These are phyloP conservation scores for Caenorhabditis virilis DNA, from an alignment of 2,888 invertebrate genomes.

Conservation along the genomic window DNA sequence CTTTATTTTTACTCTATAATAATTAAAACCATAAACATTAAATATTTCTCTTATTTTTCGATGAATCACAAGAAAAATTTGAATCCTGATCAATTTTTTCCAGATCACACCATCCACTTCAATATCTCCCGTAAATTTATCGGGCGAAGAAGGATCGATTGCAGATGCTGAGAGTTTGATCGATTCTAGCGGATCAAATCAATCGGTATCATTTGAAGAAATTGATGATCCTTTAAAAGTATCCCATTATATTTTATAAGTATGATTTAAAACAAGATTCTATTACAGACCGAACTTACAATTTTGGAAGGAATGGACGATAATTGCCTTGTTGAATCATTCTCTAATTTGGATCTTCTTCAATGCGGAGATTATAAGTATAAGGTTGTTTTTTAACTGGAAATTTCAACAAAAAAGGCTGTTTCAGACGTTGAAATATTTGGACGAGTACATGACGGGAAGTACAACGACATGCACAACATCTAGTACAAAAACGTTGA, in stretches of 20 bases:
- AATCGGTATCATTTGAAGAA: constrained; percentile 58
- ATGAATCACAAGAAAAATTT: no score
- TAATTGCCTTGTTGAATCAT: constrained; percentile 14
- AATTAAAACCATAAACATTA: no score
- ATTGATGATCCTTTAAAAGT: constrained; percentile 60
- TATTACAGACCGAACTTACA: constrained; percentile 48
- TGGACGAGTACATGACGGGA: constrained; percentile 56
- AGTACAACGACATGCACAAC: constrained; percentile 26
- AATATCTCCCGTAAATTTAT: constrained; percentile 36
- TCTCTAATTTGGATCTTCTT: constrained; percentile 13
- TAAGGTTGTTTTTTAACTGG: no score
- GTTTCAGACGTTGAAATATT: constrained; percentile 27
- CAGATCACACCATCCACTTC: constrained; percentile 37
- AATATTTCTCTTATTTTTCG: no score
- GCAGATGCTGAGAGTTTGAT: constrained; percentile 50
- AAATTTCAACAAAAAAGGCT: no score
- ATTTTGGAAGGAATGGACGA: constrained; percentile 37
- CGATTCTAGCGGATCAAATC: constrained; percentile 46
- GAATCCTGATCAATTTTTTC: no score
- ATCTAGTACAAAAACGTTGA: constrained; percentile 43
- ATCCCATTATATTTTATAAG: constrained; percentile 7
- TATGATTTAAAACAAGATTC: constrained; percentile 1
- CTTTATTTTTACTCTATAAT: no score
- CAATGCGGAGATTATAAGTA: constrained; percentile 26
- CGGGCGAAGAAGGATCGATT: constrained; percentile 47